Base-by-base conservation (phyloP, 2,888 invertebrate genomes). In the Anticlea derivata region DNA sequence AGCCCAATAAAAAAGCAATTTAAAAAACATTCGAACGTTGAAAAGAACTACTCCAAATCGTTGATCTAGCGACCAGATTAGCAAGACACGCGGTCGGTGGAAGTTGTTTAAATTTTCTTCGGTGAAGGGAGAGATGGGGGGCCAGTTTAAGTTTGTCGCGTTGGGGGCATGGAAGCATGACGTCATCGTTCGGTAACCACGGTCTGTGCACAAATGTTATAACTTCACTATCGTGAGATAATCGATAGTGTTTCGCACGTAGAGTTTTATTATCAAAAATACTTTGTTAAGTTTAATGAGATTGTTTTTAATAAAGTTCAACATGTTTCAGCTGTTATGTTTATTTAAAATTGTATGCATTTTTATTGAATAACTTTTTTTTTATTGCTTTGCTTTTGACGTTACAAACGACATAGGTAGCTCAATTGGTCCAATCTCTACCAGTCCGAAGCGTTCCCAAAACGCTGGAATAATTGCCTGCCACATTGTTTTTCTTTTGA, bases 1-100 rank as follows among this genome's bases (percentile, higher is more conserved):
- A 78, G 75, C 75, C 86, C 83, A 88, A 86, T 88, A 87, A 86
- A 88, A 86, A 86, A 85, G 84, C 82, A 86, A 87, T 88, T 84
- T 81, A 78, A 83, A 85, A 82, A 81, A 83, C 80, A 80, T 79
- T 83, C 81, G 78, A 85, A 85, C 80, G 71, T 81, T 69, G 75
- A 79, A 85, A 79, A 76, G 71, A 76, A 80, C 78, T 74, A 45
- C 78, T 69, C 65, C 55, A 61, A 62, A 63, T 63, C 59, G 59
- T 66, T 58, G 59, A 63, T 58, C 65, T 57, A 55, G 58, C 60
- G 63, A 48, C 80, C 72, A 77, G 47, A 58, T 44, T 65, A 56
- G 1, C 20, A 53, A 65, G 76, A 67, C 35, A 55, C 30, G 44
- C 40, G 40, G 54, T 57, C 33, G 57, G 60, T 50, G 53, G 62